Base-by-base conservation (phyloP, 2,888 invertebrate species). In the Synergus japonicus region DNA sequence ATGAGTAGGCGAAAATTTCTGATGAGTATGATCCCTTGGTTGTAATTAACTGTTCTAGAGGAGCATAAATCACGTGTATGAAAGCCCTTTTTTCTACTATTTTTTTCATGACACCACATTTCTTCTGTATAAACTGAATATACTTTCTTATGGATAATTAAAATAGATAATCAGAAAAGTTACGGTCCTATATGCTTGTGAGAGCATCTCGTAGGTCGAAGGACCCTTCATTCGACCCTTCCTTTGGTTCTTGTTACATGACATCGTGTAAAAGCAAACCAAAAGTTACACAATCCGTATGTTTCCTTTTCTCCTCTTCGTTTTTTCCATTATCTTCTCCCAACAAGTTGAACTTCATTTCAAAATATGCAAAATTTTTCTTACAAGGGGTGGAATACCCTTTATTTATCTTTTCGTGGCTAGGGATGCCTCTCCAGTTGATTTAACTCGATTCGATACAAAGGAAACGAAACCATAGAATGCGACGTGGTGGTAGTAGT, bases 181-280 rank as follows among this genome's bases (percentile, higher is more conserved):
- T 69, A 69, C 18, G 15, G 9, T 12, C 49, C 1, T 22, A 69
- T 46, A 18, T 44, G 41, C 15, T n/a, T 49, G 44, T 67, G 22
- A 12, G 15, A 44, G 22, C 15, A 69, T 18, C 22, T 15, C 15
- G 49, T 69, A 8, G 37, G 7, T 65, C 69, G 10, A 46, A 37
- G 69, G n/a, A 49, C 22, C 44, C 46, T 65, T 41, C 43, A 12
- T 69, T 29, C 49, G 69, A 69, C 69, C 69, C 69, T 69, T 69
- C 29, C 29, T 69, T 49, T 46, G 29, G 29, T 29, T 69, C 29
- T 49, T 69, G 44, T 66, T 66, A 22, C n/a, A 69, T 69, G 37
- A 66, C 29, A 69, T 18, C 10, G 49, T 49, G 49, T n/a, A 18
- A 46, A 69, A 69, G 46, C 49, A 69, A 49, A 69, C 12, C 49